phyloP scores from a whole-genome alignment of 2,113 vertebrate genomes.

The Dipodomys stephensi region DNA sequence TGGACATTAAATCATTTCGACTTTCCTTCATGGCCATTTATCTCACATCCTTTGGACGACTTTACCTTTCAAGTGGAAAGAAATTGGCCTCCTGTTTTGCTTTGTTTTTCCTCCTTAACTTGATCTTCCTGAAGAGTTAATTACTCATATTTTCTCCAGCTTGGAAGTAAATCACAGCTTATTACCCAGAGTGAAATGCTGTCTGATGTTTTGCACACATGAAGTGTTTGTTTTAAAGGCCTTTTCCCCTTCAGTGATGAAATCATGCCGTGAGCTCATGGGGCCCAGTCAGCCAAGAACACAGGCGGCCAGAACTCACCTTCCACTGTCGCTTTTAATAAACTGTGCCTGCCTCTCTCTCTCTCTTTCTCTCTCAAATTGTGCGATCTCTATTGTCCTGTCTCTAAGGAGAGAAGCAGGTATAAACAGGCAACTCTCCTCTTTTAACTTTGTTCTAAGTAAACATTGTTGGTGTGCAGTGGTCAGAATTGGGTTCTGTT shows the following conservation, averaged over 20 bases:
- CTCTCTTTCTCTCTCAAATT: slow-evolving; percentile 50
- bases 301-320: not conserved
- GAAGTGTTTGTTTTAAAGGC: slow-evolving; percentile 33
- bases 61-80: slow-evolving; percentile 60
- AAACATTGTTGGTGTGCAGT: not conserved
- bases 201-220: not conserved
- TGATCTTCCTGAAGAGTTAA: slow-evolving; percentile 66
- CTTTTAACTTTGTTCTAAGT: slow-evolving; percentile 56
- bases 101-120: slow-evolving; percentile 55
- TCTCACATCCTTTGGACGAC: slow-evolving; percentile 19
- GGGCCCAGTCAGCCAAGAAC: not conserved
- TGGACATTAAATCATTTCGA: not conserved
- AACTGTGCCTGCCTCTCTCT: slow-evolving; percentile 22
- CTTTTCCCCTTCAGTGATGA: slow-evolving; percentile 17
- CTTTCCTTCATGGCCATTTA: not conserved
- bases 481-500: not conserved
- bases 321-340: slow-evolving; percentile 38
- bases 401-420: slow-evolving; percentile 47
- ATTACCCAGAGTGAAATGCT: slow-evolving; percentile 39
- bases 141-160: slow-evolving; percentile 60
- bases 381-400: slow-evolving; percentile 3
- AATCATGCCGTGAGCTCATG: not conserved
- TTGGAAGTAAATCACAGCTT: slow-evolving; percentile 55
- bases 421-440: slow-evolving; percentile 41
- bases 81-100: slow-evolving; percentile 31